These are phyloP conservation scores for Dendrocincla tyrannina DNA, from an alignment of 2,797 vertebrate species.

Conservation along the genomic window DNA sequence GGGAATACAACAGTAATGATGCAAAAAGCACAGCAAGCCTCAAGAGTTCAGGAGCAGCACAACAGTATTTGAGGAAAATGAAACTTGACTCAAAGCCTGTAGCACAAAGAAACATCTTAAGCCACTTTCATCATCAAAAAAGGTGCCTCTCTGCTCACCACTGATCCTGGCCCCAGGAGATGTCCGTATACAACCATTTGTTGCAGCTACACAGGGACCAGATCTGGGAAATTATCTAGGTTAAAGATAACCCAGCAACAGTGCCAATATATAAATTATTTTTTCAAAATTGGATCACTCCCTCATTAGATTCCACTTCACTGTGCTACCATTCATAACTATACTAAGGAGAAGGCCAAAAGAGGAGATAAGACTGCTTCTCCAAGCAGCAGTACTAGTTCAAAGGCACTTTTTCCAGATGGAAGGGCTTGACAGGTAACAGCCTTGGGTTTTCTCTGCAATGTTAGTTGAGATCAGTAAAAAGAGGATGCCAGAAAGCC, in stretches of 20 bases:
- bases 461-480: background rate
- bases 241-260: background rate
- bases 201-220: background rate
- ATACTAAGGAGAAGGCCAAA: background rate
- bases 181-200: background rate
- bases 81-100: background rate
- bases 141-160: background rate
- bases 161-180: background rate
- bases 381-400: background rate
- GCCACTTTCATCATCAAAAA: background rate
- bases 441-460: background rate
- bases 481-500: background rate
- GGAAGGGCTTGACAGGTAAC: background rate
- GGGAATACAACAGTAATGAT: rapidly evolving
- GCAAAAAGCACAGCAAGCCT: background rate
- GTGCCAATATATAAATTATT: background rate
- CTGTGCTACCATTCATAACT: background rate
- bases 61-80: rapidly evolving
- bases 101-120: background rate
- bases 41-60: background rate
- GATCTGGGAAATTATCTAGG: background rate
- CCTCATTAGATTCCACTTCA: background rate
- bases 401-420: background rate
- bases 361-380: background rate
- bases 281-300: background rate